Evolutionary conservation across 2,113 vertebrate species (phyloP).

Genomic region (Anarhynchus alexandrinus): DNA sequence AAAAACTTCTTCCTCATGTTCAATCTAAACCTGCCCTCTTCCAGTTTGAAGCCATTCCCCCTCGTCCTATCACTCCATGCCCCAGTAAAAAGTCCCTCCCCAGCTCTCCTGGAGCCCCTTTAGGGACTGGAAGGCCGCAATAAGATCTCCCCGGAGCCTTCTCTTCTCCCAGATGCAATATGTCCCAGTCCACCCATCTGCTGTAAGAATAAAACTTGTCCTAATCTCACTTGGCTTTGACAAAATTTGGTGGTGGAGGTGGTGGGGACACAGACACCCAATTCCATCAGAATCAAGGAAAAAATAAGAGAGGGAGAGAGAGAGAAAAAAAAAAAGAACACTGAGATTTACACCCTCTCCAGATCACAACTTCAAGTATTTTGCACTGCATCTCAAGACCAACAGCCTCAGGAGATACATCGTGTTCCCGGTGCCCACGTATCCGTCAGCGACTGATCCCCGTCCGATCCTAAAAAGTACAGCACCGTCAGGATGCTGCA

Average conservation of each 20-base stretch:
- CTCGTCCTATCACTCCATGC: no score
- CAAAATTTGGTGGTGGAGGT: neutral
- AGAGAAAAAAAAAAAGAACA: accelerated
- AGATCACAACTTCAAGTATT: neutral
- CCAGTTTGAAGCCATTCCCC: no score
- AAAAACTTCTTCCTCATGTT: no score
- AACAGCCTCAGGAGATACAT: neutral
- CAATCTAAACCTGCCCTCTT: no score
- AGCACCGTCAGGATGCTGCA: neutral
- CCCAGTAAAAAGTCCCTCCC: no score
- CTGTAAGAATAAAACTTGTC: neutral
- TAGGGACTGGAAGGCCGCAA: no score
- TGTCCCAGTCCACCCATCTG: neutral
- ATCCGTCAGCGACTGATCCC: neutral
- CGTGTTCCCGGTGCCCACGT: neutral
- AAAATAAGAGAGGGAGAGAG: neutral
- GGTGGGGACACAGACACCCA: neutral
- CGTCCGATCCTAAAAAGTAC: neutral
- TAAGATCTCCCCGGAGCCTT: no score
- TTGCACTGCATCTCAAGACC: neutral
- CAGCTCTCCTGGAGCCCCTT: no score
- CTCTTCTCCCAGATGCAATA: no score
- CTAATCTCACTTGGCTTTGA: neutral
- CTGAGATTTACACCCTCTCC: neutral
- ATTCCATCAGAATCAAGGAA: neutral